Percentiles rank a stretch among this genome's conserved stretches.
These are phyloP conservation scores for Pasiphila rectangulata DNA, from an alignment of 2,888 invertebrate species.

Conservation along the genomic window DNA sequence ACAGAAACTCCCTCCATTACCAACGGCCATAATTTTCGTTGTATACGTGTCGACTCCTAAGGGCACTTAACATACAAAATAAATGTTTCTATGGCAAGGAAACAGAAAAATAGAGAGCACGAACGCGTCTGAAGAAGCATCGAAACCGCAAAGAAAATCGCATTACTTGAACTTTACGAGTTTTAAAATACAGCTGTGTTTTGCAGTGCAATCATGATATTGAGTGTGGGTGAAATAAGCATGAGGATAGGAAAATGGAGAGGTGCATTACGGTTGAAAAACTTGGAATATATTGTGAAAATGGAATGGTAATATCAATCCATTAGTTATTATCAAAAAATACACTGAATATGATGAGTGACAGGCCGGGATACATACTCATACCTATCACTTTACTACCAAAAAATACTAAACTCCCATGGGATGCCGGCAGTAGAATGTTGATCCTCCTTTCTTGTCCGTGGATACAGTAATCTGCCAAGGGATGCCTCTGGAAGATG, in stretches of 20 bases:
- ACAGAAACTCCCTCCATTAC: conserved; percentile 9
- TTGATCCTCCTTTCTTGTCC: too few relatives aligned
- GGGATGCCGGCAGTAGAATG: too few relatives aligned
- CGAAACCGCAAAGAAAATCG: conserved; percentile 29
- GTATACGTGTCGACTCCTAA: conserved; percentile 22
- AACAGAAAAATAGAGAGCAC: conserved; percentile 46
- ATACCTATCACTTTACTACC: too few relatives aligned
- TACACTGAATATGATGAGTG: too few relatives aligned
- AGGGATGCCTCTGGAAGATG: too few relatives aligned
- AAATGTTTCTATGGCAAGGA: conserved; percentile 37
- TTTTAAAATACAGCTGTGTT: conserved; percentile 21
- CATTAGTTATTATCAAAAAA: too few relatives aligned
- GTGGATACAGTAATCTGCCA: too few relatives aligned
- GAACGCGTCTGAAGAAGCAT: conserved; percentile 46
- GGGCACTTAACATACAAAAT: conserved; percentile 37
- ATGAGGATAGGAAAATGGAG: conserved; percentile 14
- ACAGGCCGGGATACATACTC: too few relatives aligned
- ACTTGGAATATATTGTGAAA: too few relatives aligned
- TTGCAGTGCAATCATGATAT: conserved; percentile 23
- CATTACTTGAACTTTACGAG: conserved; percentile 9
- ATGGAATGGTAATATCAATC: too few relatives aligned
- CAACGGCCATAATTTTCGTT: conserved; percentile 16
- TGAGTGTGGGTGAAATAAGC: conserved; percentile 24
- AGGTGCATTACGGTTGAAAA: too few relatives aligned
- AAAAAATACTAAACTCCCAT: too few relatives aligned